A percentile compares a stretch with the other conserved stretches of the same genome.
Conservation (phyloP, 2,888 invertebrate species). For the Deilephila elpenor region DNA sequence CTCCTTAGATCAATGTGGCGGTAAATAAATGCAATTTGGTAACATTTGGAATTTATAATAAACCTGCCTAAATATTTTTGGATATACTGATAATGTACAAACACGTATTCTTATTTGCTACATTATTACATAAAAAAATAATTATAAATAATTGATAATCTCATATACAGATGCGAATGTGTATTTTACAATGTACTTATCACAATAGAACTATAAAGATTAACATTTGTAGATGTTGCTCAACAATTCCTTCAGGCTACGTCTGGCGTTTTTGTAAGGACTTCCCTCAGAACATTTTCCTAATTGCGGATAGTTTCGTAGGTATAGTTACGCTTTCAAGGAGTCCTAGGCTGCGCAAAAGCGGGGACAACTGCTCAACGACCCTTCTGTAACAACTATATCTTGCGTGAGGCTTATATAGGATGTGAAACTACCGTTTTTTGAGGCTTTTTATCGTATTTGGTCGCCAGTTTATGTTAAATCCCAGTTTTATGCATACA, state of each 20-base stretch:
- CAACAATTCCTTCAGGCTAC: not conserved
- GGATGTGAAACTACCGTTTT: not conserved
- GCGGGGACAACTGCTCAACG: not conserved
- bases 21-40: too few species aligned
- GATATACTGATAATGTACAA: too few species aligned
- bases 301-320: not conserved
- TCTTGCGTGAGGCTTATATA: not conserved
- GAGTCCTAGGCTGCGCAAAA: not conserved
- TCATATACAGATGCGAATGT: not conserved
- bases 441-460: too few species aligned
- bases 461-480: too few species aligned
- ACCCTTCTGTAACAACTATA: not conserved
- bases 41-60: too few species aligned
- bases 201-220: constrained; percentile 6
- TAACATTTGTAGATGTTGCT: not conserved
- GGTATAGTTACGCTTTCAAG: not conserved
- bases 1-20: too few species aligned
- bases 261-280: not conserved
- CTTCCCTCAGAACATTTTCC: not conserved
- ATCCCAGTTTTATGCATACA: too few species aligned
- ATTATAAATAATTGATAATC: not conserved
- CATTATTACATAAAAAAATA: not conserved
- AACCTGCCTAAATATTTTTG: too few species aligned
- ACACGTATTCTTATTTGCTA: not conserved
- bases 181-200: constrained; percentile 16